phyloP scores from a whole-genome alignment of 2,888 invertebrate genomes.

The Drosophila multiciliata region DNA sequence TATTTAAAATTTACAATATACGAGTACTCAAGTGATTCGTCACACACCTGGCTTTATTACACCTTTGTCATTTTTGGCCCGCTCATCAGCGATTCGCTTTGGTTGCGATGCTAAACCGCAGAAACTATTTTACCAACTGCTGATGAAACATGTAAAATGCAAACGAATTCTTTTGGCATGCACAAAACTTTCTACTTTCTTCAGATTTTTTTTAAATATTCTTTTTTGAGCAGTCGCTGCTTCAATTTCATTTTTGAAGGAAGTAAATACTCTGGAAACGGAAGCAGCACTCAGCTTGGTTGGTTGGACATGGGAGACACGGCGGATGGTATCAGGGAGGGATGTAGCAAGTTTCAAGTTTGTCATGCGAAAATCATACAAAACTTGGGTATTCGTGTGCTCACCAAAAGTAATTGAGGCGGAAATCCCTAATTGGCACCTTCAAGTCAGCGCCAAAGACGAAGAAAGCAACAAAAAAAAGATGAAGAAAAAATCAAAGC shows the following conservation, averaged over 20 bases:
- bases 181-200: constrained; percentile 47
- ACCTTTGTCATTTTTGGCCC: constrained; percentile 9
- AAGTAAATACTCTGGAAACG: constrained; percentile 63
- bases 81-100: constrained; percentile 23
- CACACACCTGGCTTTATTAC: constrained; percentile 8
- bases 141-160: constrained; percentile 73
- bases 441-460: constrained; percentile 58
- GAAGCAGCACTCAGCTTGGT: constrained; percentile 52
- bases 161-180: constrained; percentile 70
- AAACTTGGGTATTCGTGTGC: constrained; percentile 78
- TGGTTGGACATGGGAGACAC: not conserved
- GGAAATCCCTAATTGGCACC: constrained; percentile 81
- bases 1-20: not conserved
- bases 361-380: constrained; percentile 82
- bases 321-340: not conserved
- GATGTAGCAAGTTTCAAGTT: constrained; percentile 68
- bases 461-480: constrained; percentile 11
- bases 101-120: constrained; percentile 28
- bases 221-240: constrained; percentile 18
- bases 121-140: constrained; percentile 61
- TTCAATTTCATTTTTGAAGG: constrained; percentile 74
- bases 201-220: not conserved
- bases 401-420: constrained; percentile 78
- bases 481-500: constrained; percentile 61
- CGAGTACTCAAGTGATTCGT: not conserved